Evolutionary conservation across 2,113 vertebrate genomes (phyloP).

Genomic region (Leucosticte australis): DNA sequence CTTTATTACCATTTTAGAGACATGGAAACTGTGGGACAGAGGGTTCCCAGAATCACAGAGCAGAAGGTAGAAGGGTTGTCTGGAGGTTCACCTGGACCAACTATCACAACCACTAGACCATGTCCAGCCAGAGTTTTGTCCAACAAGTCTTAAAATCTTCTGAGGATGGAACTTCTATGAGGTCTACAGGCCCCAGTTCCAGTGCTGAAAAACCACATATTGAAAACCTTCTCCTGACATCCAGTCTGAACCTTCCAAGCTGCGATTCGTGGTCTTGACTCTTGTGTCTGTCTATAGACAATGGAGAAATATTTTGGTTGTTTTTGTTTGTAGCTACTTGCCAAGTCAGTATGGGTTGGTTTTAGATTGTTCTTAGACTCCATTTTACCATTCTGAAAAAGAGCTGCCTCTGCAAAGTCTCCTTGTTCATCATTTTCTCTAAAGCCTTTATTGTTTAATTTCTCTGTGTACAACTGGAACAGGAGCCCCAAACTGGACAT

Average conservation of each 20-base stretch:
- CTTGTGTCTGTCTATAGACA: not conserved
- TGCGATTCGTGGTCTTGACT: not conserved
- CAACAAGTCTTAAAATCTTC: not conserved
- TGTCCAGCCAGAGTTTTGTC: not conserved
- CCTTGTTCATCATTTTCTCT: not conserved
- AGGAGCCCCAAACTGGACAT: not conserved
- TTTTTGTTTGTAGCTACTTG: not conserved
- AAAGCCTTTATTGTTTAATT: not conserved
- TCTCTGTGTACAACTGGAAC: not conserved
- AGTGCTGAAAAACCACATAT: not conserved
- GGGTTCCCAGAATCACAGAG: not conserved
- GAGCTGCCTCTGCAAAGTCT: not conserved
- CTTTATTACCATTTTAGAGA: not conserved
- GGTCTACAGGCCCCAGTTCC: accelerated
- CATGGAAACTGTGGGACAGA: not conserved
- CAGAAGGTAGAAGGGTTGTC: not conserved
- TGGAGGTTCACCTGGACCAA: not conserved
- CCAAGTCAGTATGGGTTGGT: not conserved
- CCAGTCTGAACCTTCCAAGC: not conserved
- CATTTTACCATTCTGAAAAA: not conserved
- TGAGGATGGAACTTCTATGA: not conserved
- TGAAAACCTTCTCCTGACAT: not conserved
- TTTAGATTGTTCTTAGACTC: not conserved
- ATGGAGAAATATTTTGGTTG: not conserved
- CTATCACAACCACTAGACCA: not conserved